Evolutionary conservation across 2,797 vertebrate species (phyloP).

Genomic region (Phyllotis vaccarum): DNA sequence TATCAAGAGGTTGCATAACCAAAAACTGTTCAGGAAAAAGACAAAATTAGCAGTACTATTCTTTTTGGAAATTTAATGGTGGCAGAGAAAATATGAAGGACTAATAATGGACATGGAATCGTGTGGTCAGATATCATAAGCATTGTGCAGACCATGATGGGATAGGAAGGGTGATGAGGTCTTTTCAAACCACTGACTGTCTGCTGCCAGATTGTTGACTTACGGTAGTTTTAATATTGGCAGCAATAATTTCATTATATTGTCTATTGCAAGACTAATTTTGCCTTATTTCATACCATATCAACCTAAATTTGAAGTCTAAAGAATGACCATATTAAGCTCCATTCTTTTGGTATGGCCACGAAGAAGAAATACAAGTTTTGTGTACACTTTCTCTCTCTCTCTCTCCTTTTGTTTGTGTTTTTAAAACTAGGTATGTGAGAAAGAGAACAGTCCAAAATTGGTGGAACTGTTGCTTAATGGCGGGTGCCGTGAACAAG

Average conservation of each 20-base stretch:
- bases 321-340: neutral
- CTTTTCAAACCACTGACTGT: neutral
- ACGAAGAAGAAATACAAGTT: neutral
- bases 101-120: neutral
- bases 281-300: conserved; percentile 13
- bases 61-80: conserved; percentile 23
- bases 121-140: neutral
- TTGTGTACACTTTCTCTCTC: neutral
- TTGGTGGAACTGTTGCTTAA: conserved; percentile 94
- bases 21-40: neutral
- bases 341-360: neutral
- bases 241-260: neutral
- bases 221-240: neutral
- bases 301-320: neutral
- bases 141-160: neutral
- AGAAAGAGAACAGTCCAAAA: conserved; percentile 92
- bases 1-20: neutral
- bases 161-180: neutral
- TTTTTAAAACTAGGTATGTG: conserved; percentile 91
- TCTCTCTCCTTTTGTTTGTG: no score
- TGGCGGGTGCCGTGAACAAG: conserved; percentile 93
- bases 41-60: neutral
- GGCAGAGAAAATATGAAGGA: neutral
- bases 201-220: neutral
- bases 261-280: neutral